phyloP scores from a whole-genome alignment of 2,888 invertebrate genomes.

The Heliconius sara region DNA sequence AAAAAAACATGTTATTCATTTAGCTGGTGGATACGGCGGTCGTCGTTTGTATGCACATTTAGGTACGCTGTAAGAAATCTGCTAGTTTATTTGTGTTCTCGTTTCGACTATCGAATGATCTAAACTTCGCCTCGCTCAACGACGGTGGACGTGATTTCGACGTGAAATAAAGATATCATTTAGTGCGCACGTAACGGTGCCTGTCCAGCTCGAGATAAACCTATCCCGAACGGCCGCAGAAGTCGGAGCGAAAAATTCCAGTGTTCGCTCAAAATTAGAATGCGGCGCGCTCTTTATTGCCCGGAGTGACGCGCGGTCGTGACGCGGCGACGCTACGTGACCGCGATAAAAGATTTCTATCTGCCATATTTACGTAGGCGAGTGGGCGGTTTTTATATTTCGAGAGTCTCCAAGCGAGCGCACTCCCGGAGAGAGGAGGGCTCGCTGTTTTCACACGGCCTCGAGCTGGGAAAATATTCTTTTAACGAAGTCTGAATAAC shows the following conservation, averaged over 20 bases:
- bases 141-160: conserved; percentile 66
- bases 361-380: conserved; percentile 82
- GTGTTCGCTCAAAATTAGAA: conserved; percentile 80
- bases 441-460: conserved; percentile 79
- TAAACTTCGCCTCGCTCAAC: conserved; percentile 51
- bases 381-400: conserved; percentile 83
- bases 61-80: conserved; percentile 53
- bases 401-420: conserved; percentile 72
- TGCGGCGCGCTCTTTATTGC: conserved; percentile 79
- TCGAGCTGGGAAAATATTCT: conserved; percentile 67
- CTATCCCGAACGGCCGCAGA: conserved; percentile 63
- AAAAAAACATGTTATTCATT: conserved; percentile 74
- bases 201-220: conserved; percentile 61
- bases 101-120: conserved; percentile 62
- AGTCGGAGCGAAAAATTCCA: conserved; percentile 73
- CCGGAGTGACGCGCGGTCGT: conserved; percentile 81
- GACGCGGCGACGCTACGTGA: conserved; percentile 81
- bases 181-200: conserved; percentile 65
- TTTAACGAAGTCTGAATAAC: conserved; percentile 14
- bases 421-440: conserved; percentile 62
- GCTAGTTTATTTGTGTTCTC: conserved; percentile 68
- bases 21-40: conserved; percentile 54
- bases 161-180: conserved; percentile 72
- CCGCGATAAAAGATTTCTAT: conserved; percentile 84
- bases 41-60: neutral